These are phyloP conservation scores for Esox niger DNA, from an alignment of 2,113 vertebrate species.

Conservation along the genomic window DNA sequence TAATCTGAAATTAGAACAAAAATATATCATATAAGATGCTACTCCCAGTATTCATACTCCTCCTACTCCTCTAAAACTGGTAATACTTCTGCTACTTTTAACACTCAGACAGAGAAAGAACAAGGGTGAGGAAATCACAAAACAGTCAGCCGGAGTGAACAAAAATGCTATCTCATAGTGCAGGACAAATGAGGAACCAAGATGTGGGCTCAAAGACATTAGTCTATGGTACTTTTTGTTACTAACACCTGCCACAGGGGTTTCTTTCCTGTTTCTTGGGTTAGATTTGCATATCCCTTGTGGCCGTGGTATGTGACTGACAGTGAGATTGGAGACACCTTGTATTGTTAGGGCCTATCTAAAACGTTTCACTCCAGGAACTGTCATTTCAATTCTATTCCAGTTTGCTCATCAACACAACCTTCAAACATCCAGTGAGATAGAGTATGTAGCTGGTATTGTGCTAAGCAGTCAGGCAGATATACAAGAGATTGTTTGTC, in stretches of 20 bases:
- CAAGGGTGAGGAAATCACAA: no score
- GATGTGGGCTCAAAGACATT: constrained; percentile 12
- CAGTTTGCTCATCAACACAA: neutral
- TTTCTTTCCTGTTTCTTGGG: neutral
- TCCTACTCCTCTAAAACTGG: no score
- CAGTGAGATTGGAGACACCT: neutral
- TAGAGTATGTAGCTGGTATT: neutral
- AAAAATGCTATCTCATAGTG: constrained; percentile 4
- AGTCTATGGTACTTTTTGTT: constrained; percentile 13
- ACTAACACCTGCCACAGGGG: constrained; percentile 28
- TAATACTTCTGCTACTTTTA: no score
- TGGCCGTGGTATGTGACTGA: neutral
- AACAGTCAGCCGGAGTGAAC: no score
- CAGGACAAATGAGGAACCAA: constrained; percentile 29
- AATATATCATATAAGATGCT: no score
- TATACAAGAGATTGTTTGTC: no score
- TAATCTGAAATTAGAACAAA: no score
- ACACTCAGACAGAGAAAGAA: no score
- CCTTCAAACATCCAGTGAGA: no score
- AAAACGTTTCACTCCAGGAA: neutral
- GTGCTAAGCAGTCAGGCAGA: no score
- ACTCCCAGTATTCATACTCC: no score
- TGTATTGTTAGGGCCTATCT: neutral
- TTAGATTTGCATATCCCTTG: neutral
- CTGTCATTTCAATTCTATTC: neutral